These are phyloP conservation scores for Branchipolynoe longqiensis DNA, from an alignment of 2,888 invertebrate species.

Conservation along the genomic window DNA sequence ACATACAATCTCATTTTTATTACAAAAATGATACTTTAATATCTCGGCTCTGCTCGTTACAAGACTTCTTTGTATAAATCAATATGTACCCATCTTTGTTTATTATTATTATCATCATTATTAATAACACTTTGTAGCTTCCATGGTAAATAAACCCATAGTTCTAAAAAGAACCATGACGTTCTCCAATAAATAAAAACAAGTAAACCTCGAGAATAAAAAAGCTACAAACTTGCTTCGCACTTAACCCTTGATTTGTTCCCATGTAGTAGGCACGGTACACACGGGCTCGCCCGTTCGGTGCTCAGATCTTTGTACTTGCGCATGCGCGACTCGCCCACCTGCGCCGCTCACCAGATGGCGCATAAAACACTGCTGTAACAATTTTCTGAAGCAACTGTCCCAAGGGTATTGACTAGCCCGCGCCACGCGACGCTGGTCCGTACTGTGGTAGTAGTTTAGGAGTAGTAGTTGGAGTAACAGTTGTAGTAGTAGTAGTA, in stretches of 20 bases:
- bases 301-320: constrained; percentile 57
- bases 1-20: constrained; percentile 60
- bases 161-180: constrained; percentile 49
- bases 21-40: constrained; percentile 62
- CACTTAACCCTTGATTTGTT: constrained; percentile 57
- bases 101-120: no score
- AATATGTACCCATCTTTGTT: constrained; percentile 57
- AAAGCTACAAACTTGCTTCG: constrained; percentile 60
- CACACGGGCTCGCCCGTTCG: constrained; percentile 3
- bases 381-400: constrained; percentile 55
- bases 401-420: constrained; percentile 57
- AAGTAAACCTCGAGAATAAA: constrained; percentile 61
- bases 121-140: constrained; percentile 58
- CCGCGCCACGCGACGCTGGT: constrained; percentile 13
- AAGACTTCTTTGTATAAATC: constrained; percentile 59
- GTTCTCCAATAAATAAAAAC: constrained; percentile 61
- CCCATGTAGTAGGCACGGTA: constrained; percentile 61
- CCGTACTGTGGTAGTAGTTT: constrained; percentile 32
- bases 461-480: not conserved
- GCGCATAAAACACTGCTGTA: constrained; percentile 48
- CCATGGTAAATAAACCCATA: constrained; percentile 55
- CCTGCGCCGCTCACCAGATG: constrained; percentile 5
- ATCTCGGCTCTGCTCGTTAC: constrained; percentile 60
- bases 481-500: not conserved
- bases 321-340: not conserved